Evolutionary conservation across 2,888 invertebrate species (phyloP).

Genomic region (Lepidochrysops patricia): DNA sequence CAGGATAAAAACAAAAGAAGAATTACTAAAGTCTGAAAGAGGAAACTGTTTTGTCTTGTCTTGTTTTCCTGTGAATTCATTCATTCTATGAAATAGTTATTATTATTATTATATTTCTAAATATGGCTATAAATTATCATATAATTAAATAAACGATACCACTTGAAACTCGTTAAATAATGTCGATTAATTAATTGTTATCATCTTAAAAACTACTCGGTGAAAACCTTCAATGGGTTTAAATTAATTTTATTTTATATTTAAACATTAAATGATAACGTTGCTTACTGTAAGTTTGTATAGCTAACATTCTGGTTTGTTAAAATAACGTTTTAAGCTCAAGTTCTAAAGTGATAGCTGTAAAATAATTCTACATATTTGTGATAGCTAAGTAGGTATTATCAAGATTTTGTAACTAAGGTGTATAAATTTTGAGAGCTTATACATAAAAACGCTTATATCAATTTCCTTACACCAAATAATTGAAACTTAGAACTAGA

Average conservation of each 20-base stretch:
- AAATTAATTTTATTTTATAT: too few relatives aligned
- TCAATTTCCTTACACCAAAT: background rate
- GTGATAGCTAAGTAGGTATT: background rate
- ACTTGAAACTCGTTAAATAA: background rate
- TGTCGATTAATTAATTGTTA: background rate
- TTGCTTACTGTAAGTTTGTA: background rate
- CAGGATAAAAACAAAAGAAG: too few relatives aligned
- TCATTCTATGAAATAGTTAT: too few relatives aligned
- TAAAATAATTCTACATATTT: background rate
- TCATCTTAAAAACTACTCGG: background rate
- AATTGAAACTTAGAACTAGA: conserved; percentile 6
- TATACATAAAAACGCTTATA: conserved; percentile 9
- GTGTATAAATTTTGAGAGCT: background rate
- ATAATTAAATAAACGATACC: background rate
- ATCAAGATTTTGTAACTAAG: background rate
- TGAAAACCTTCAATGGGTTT: background rate
- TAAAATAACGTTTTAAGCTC: background rate
- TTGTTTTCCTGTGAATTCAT: too few relatives aligned
- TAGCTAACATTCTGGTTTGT: background rate
- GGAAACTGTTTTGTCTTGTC: too few relatives aligned
- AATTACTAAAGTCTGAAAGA: too few relatives aligned
- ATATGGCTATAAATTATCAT: too few relatives aligned
- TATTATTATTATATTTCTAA: too few relatives aligned
- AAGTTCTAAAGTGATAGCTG: background rate
- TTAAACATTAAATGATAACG: background rate